Conservation (phyloP, 2,797 vertebrate genomes). For the Valencia hispanica region DNA sequence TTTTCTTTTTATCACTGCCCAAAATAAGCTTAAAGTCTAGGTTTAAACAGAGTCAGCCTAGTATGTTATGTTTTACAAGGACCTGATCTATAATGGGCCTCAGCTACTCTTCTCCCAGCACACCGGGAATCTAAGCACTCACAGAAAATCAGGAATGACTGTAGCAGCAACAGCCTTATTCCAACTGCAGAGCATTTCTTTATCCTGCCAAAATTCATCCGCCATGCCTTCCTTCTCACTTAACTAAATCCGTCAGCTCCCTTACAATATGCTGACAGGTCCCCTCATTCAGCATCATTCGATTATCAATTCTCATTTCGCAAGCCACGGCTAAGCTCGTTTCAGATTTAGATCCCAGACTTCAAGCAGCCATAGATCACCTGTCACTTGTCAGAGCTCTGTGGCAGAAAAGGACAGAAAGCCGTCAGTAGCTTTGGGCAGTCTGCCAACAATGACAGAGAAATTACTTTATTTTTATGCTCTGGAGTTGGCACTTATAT, state of each 20-base stretch:
- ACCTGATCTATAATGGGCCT: conserved; percentile 38
- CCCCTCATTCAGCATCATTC: conserved; percentile 78
- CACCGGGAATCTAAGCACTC: conserved; percentile 55
- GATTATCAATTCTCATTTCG: conserved; percentile 81
- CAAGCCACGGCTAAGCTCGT: conserved; percentile 65
- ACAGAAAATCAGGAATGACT: conserved; percentile 68
- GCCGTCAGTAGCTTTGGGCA: conserved; percentile 54
- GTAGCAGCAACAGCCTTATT: conserved; percentile 61
- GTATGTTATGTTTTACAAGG: conserved; percentile 25
- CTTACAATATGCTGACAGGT: conserved; percentile 75
- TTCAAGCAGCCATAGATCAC: conserved; percentile 75
- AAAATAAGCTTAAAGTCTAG: conserved; percentile 11
- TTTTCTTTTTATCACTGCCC: background rate
- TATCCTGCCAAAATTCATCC: conserved; percentile 78
- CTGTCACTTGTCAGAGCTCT: conserved; percentile 70
- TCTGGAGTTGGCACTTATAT: conserved; percentile 55
- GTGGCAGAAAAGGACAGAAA: conserved; percentile 67
- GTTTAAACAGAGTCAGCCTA: conserved; percentile 16
- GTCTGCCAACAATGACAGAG: conserved; percentile 48
- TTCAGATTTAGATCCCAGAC: conserved; percentile 74
- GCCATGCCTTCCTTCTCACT: conserved; percentile 72
- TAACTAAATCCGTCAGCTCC: conserved; percentile 76
- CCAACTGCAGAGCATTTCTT: conserved; percentile 65
- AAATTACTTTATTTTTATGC: conserved; percentile 62
- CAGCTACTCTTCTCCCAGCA: conserved; percentile 34